Evolutionary conservation across 2,797 vertebrate species (phyloP).

Genomic region (Rhinogobio ventralis): DNA sequence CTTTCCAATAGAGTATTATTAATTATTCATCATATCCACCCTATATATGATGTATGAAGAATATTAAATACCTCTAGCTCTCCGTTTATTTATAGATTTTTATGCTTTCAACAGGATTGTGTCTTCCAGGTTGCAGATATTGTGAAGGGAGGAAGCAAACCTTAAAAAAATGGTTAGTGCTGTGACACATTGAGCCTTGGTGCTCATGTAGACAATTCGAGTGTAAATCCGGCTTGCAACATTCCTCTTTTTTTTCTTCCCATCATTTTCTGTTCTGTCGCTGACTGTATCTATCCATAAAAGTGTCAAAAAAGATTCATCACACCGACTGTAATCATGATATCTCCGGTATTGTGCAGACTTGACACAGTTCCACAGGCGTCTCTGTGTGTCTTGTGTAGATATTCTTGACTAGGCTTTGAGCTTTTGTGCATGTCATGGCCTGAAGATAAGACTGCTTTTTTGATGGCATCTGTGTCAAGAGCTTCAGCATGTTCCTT

Average conservation of each 20-base stretch:
- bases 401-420: conserved; percentile 57
- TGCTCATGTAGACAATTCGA: neutral
- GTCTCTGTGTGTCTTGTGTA: conserved; percentile 17
- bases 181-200: neutral
- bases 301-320: neutral
- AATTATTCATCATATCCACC: conserved; percentile 72
- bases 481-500: conserved; percentile 68
- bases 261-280: neutral
- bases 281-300: neutral
- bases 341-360: conserved; percentile 1
- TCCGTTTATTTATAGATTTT: conserved; percentile 70
- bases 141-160: conserved; percentile 21
- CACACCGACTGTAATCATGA: neutral
- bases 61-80: conserved; percentile 70
- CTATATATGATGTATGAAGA: conserved; percentile 63
- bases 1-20: conserved; percentile 57
- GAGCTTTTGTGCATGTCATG: conserved; percentile 71
- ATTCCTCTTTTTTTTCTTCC: neutral
- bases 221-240: neutral
- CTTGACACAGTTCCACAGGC: conserved; percentile 43
- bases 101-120: conserved; percentile 56
- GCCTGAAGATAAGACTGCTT: conserved; percentile 68
- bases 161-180: neutral
- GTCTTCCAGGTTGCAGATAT: conserved; percentile 57
- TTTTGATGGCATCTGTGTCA: conserved; percentile 72